Conservation (phyloP, 2,888 invertebrate genomes). For the Cecidostiba fungosa region DNA sequence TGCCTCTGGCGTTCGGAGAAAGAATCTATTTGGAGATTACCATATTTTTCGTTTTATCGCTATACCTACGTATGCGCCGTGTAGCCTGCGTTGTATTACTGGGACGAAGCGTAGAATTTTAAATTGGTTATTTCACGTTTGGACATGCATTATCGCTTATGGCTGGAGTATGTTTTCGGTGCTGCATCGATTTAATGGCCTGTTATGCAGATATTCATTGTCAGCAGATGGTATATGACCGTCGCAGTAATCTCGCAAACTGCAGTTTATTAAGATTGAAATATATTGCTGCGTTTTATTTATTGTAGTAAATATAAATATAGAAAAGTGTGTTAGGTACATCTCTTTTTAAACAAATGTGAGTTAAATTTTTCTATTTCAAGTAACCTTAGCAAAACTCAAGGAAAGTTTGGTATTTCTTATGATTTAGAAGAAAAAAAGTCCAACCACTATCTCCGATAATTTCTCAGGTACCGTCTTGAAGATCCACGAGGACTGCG, state of each 20-base stretch:
- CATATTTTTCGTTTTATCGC: conserved; percentile 43
- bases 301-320: too few relatives aligned
- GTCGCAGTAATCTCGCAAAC: neutral
- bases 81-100: neutral
- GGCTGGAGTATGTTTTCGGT: neutral
- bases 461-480: conserved; percentile 84
- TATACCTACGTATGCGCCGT: neutral
- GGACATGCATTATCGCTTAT: neutral
- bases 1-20: neutral
- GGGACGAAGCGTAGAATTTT: neutral
- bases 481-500: conserved; percentile 89
- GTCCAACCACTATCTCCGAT: neutral
- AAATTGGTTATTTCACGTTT: conserved; percentile 16
- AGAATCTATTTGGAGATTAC: conserved; percentile 27
- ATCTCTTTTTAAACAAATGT: too few relatives aligned
- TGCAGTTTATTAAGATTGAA: neutral
- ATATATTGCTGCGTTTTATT: too few relatives aligned
- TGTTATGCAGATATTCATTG: neutral
- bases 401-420: too few relatives aligned
- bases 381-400: too few relatives aligned
- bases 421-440: too few relatives aligned
- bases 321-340: too few relatives aligned
- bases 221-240: neutral
- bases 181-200: neutral
- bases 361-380: too few relatives aligned